Percentiles rank a stretch among this genome's conserved stretches.
Conservation (phyloP, 2,113 vertebrate species). For the Herpetotheres cachinnans region DNA sequence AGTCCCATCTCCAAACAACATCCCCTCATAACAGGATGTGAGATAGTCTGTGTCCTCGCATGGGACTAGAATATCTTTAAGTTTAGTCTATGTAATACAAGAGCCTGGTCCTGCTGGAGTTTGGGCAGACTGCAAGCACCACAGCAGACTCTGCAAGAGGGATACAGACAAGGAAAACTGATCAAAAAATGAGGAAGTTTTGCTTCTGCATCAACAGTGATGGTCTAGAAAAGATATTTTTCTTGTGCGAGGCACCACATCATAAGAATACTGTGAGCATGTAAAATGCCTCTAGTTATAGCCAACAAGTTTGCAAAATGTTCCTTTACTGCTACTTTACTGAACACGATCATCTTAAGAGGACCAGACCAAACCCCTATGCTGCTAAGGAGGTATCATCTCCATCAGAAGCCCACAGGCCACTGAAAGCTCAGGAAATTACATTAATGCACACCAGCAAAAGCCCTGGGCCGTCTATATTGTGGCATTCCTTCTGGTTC, state of each 20-base stretch:
- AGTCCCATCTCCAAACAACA: background rate
- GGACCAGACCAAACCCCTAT: background rate
- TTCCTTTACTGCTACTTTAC: background rate
- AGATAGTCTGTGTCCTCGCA: background rate
- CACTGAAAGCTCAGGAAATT: background rate
- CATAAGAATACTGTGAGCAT: background rate
- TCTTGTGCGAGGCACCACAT: background rate
- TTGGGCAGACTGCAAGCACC: background rate
- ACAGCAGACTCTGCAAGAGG: background rate
- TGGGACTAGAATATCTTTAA: background rate
- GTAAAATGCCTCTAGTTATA: background rate
- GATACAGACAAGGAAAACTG: background rate
- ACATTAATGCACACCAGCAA: background rate
- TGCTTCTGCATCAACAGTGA: background rate
- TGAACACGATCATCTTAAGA: background rate
- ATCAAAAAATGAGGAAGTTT: background rate
- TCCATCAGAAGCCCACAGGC: background rate
- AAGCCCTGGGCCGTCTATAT: background rate
- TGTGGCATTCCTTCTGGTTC: background rate
- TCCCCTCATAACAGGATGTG: background rate
- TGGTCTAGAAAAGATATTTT: background rate
- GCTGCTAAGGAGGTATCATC: background rate
- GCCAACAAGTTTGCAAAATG: background rate
- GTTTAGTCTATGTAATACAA: background rate
- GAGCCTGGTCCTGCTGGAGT: background rate